These are phyloP conservation scores for Troglohyphantes excavatus DNA, from an alignment of 2,888 invertebrate species.

Conservation along the genomic window DNA sequence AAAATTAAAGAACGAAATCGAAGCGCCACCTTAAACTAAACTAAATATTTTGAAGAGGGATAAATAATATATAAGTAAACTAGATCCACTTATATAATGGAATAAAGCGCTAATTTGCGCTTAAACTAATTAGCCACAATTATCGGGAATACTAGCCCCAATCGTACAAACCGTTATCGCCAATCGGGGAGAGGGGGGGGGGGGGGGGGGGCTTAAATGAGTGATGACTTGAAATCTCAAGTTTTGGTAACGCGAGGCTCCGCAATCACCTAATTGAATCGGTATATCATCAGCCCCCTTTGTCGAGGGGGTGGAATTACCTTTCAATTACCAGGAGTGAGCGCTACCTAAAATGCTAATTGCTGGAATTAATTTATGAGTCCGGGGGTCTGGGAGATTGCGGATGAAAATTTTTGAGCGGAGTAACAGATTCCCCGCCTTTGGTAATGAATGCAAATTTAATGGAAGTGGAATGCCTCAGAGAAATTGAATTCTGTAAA, in stretches of 20 bases:
- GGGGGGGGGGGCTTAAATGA: not conserved
- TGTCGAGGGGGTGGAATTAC: constrained; percentile 31
- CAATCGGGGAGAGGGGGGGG: no score
- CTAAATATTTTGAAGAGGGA: not conserved
- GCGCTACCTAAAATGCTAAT: constrained; percentile 54
- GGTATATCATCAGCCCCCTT: not conserved
- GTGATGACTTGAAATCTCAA: constrained; percentile 9
- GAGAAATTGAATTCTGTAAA: constrained; percentile 1
- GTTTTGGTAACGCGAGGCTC: not conserved
- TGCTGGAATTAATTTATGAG: constrained; percentile 52
- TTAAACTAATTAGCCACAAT: constrained; percentile 1
- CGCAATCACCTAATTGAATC: constrained; percentile 53
- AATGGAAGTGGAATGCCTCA: constrained; percentile 25
- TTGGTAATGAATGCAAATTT: constrained; percentile 33
- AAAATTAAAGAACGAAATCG: no score
- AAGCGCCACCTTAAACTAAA: not conserved
- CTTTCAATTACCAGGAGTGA: constrained; percentile 46
- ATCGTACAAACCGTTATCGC: not conserved
- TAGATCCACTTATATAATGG: not conserved
- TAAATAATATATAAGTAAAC: not conserved
- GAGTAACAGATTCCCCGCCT: not conserved
- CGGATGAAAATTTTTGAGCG: constrained; percentile 28
- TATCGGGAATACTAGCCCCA: not conserved
- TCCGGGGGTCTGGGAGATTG: not conserved
- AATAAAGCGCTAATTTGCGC: not conserved